Conservation (phyloP, 2,888 invertebrate genomes). For the Deladenus siricidicola region DNA sequence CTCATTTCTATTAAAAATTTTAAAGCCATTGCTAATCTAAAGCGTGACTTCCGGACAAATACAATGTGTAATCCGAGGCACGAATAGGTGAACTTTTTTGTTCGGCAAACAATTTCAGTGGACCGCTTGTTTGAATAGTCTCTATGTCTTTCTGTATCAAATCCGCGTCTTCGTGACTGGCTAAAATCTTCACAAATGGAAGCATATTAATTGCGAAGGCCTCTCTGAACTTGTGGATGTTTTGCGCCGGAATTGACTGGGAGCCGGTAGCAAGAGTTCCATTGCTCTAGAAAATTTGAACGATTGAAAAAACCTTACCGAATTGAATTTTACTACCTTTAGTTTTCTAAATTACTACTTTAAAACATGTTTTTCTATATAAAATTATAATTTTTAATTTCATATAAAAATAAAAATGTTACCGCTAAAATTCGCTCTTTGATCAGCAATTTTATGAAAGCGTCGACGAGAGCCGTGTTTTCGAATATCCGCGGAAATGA, state of each 20-base stretch:
- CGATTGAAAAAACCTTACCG: not conserved
- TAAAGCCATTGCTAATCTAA: too few species aligned
- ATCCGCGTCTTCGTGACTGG: too few species aligned
- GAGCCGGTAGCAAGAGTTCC: not conserved
- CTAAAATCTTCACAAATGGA: slow-evolving; percentile 18
- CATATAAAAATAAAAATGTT: too few species aligned
- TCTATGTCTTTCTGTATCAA: too few species aligned
- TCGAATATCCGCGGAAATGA: slow-evolving; percentile 18
- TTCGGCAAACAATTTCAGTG: slow-evolving; percentile 10
- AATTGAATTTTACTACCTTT: not conserved
- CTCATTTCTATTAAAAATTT: too few species aligned
- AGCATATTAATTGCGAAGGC: slow-evolving; percentile 17
- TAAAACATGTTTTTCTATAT: not conserved
- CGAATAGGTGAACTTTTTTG: slow-evolving; percentile 8
- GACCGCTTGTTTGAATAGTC: too few species aligned
- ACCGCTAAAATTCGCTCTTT: slow-evolving; percentile 3
- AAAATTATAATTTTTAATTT: not conserved
- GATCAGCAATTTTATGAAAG: slow-evolving; percentile 16
- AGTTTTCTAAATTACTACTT: not conserved
- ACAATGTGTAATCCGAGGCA: slow-evolving; percentile 13
- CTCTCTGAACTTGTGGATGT: slow-evolving; percentile 9
- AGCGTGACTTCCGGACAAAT: slow-evolving; percentile 15
- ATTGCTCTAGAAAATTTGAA: not conserved
- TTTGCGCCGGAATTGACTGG: slow-evolving; percentile 6
- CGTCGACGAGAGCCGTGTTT: slow-evolving; percentile 6